Evolutionary conservation across 2,113 vertebrate genomes (phyloP).

Genomic region (Rana temporaria): DNA sequence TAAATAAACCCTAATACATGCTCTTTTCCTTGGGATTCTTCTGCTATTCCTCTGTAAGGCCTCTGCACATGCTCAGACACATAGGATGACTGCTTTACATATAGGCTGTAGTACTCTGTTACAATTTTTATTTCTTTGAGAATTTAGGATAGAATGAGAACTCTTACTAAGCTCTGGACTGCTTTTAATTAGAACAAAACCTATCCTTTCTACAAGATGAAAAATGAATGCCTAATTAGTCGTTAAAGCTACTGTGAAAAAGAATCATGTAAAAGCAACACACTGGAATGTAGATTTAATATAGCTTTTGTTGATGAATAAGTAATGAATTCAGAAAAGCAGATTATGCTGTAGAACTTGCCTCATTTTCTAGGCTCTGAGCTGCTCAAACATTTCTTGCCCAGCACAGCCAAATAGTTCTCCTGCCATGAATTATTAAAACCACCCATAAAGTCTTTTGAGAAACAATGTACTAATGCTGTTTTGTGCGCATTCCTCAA

Average conservation of each 20-base stretch:
- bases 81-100: too few relatives aligned
- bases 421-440: slow-evolving; percentile 39
- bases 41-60: neutral
- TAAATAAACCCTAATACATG: too few relatives aligned
- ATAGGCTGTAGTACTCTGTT: too few relatives aligned
- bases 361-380: slow-evolving; percentile 4
- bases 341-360: slow-evolving; percentile 25
- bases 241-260: too few relatives aligned
- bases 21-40: too few relatives aligned
- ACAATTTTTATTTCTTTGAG: too few relatives aligned
- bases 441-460: neutral
- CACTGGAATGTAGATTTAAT: slow-evolving; percentile 14
- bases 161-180: too few relatives aligned
- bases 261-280: neutral
- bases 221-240: too few relatives aligned
- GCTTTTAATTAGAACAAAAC: too few relatives aligned
- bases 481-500: neutral
- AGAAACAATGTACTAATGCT: slow-evolving; percentile 17
- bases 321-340: slow-evolving; percentile 31
- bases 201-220: too few relatives aligned
- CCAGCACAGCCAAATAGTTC: slow-evolving; percentile 27
- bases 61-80: neutral
- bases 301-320: slow-evolving; percentile 18
- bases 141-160: too few relatives aligned
- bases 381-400: slow-evolving; percentile 23